Evolutionary conservation across 2,888 invertebrate species (phyloP).

Genomic region (Tenthredo livida): DNA sequence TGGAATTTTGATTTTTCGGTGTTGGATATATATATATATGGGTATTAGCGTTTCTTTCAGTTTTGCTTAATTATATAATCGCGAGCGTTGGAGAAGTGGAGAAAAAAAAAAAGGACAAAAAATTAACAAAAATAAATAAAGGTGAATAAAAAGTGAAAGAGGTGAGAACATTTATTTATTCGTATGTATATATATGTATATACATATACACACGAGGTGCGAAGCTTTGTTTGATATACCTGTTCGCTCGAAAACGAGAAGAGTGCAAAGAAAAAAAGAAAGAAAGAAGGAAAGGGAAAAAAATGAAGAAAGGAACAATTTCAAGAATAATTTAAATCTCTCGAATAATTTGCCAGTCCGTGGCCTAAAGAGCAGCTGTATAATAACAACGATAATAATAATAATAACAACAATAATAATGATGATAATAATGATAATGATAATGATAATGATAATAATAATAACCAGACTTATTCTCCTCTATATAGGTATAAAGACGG

Average conservation of each 20-base stretch:
- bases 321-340: not conserved
- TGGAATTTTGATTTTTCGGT: conserved; percentile 15
- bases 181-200: not conserved
- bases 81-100: not conserved
- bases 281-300: not conserved
- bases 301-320: not conserved
- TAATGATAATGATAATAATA: not conserved
- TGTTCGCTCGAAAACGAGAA: no score
- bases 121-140: no score
- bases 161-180: not conserved
- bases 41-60: not conserved
- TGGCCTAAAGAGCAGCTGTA: conserved; percentile 12
- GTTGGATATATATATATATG: not conserved
- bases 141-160: not conserved
- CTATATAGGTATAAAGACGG: conserved; percentile 19
- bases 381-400: not conserved
- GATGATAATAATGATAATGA: not conserved
- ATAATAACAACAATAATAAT: not conserved
- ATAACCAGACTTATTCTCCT: not conserved
- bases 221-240: no score
- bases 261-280: not conserved
- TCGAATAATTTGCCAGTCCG: not conserved
- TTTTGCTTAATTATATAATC: conserved; percentile 28
- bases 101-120: no score
- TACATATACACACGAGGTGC: not conserved